Percentiles rank a stretch among this genome's conserved stretches.
Conservation (phyloP, 1,140 invertebrate species). For the Drosophila carrolli region DNA sequence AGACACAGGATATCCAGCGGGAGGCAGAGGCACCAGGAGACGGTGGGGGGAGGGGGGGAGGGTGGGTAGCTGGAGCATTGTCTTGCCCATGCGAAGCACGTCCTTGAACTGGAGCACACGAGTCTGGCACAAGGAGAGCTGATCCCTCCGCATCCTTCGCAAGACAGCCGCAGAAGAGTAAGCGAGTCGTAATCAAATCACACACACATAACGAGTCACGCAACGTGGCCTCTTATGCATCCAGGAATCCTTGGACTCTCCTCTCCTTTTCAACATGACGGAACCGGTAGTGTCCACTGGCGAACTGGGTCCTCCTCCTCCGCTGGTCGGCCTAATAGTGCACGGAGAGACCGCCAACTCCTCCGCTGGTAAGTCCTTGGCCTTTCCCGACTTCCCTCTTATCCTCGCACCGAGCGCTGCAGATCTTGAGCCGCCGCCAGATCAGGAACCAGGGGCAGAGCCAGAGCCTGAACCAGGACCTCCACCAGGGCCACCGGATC, state of each 20-base stretch:
- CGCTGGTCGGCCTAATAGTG: background rate
- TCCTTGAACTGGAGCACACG: background rate
- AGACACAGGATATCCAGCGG: background rate
- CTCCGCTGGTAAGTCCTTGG: background rate
- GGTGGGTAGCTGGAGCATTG: background rate
- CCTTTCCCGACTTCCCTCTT: background rate
- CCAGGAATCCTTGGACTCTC: background rate
- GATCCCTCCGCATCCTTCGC: background rate
- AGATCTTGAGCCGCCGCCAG: background rate
- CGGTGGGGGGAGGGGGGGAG: too few species aligned
- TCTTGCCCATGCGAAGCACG: conserved; percentile 10
- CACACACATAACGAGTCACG: background rate
- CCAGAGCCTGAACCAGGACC: background rate
- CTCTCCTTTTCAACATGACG: background rate
- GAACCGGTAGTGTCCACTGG: background rate
- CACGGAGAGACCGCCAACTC: background rate
- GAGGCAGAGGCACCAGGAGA: background rate
- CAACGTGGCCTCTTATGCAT: background rate
- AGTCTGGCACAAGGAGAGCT: background rate
- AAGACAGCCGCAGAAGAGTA: background rate
- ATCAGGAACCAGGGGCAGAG: background rate
- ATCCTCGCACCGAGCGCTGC: background rate
- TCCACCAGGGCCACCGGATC: background rate
- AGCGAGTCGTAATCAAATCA: conserved; percentile 1
- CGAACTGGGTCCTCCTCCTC: background rate